phyloP scores from a whole-genome alignment of 1,140 invertebrate genomes.

The Zaprionus vittiger region DNA sequence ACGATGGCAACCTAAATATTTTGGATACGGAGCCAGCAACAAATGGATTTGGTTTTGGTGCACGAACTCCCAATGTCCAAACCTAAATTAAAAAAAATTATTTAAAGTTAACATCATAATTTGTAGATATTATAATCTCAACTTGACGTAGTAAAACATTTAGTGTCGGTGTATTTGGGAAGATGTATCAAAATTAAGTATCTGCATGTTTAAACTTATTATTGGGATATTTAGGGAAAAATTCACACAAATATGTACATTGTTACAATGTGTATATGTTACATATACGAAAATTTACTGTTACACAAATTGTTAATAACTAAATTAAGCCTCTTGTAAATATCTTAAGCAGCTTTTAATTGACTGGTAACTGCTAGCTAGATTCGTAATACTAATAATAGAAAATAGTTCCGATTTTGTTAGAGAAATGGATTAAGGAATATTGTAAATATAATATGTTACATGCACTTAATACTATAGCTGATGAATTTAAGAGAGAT shows the following conservation, averaged over 20 bases:
- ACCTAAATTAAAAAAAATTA: conserved; percentile 34
- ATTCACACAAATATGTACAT: too few relatives aligned
- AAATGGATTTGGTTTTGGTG: conserved; percentile 33
- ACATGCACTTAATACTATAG: background rate
- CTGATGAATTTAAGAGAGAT: too few relatives aligned
- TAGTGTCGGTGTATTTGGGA: too few relatives aligned
- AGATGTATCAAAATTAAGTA: too few relatives aligned
- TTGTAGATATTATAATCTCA: background rate
- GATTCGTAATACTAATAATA: background rate
- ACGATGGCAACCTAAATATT: conserved; percentile 10
- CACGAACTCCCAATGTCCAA: conserved; percentile 37
- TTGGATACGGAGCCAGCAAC: conserved; percentile 28
- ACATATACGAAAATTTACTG: background rate
- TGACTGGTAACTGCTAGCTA: too few relatives aligned
- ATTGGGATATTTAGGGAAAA: too few relatives aligned
- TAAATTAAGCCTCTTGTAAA: background rate
- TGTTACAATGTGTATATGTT: too few relatives aligned
- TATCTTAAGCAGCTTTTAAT: background rate
- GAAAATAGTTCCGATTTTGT: too few relatives aligned
- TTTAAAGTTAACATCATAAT: conserved; percentile 15
- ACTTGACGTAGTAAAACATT: too few relatives aligned
- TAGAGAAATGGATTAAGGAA: background rate
- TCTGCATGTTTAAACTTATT: too few relatives aligned
- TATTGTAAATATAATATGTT: background rate
- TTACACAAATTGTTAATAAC: background rate